Evolutionary conservation across 2,888 invertebrate species (phyloP), one percentile per base, ranked within the genome.

Genomic region (Diplolepis rosae): DNA sequence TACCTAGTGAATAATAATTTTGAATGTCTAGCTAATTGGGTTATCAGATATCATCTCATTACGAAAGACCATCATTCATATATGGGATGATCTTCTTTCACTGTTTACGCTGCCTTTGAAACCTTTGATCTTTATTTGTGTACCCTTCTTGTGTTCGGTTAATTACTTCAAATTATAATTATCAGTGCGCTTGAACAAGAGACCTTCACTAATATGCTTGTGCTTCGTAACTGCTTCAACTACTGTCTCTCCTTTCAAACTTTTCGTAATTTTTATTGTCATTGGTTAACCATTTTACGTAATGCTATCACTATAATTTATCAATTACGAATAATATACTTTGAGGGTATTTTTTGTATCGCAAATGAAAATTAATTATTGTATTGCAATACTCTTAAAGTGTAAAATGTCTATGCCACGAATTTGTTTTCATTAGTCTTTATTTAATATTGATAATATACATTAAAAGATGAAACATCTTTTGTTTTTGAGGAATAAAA

Each of bases 131-230:
- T 51, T 28, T 5, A n/a, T 24, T 39, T 22, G 13, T 0, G n/a
- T 7, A 18, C 35, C 39, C 61, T 39, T 24, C 35, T 39, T 61
- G 24, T 39, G 39, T n/a, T 61, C n/a, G 22, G 24, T 35, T 24
- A 61, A 39, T 61, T 61, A 61, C 39, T 11, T 35, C n/a, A 39
- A 61, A 35, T 39, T 24, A 61, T 61, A 61, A 61, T 61, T 61
- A 61, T 35, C 24, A 24, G n/a, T 61, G 13, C 35, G 39, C 24
- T 39, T 24, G 56, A n/a, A n/a, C n/a, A n/a, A n/a, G n/a, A 32
- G 56, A 61, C 22, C 39, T 11, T 32, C 35, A 13, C 6, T 61
- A 61, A 61, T 35, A 35, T 24, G 35, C 24, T 39, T 61, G 24
- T 24, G 13, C 35, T 32, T 11, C n/a, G n/a, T 13, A 51, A 51